Base-by-base conservation (phyloP, 2,888 invertebrate genomes). In the Philhelius pedissequus region DNA sequence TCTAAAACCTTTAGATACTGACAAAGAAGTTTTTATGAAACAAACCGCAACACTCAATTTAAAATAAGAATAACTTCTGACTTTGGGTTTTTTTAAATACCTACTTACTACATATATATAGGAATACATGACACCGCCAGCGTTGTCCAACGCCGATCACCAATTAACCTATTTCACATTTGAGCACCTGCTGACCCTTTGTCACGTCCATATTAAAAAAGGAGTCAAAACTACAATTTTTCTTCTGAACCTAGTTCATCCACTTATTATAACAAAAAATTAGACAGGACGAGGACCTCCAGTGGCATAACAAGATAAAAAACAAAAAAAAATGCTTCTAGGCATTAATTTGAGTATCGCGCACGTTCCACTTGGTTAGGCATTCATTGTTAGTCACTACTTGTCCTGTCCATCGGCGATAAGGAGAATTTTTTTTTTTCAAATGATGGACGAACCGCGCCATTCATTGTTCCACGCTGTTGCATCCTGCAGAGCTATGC, bases 131-230 rank as follows among this genome's bases (percentile, higher is more conserved):
- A n/a, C n/a, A n/a, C n/a, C n/a, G n/a, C n/a, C 9, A 66, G 38
- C 56, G n/a, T 32, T 58, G 52, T 43, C 71, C 48, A 38, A 48
- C 70, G 64, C 50, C 60, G 15, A 66, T 32, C 80, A 71, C 80
- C 80, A 84, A 80, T 84, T 84, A 84, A 68, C 84, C 84, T 80
- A 80, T 84, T 84, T 80, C 70, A 70, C 64, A 71, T 71, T 75
- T 58, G 62, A 71, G 75, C 84, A 84, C 84, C 80, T 84, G 84
- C 84, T 70, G 66, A 79, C 43, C 70, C 58, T 66, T 54, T 78
- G 74, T 79, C 66, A 64, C 54, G 38, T n/a, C 48, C 48, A 27
- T 25, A 73, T 27, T 20, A 2, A 70, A 58, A 66, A 66, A 76
- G 30, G 56, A 74, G 56, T 68, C 69, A 52, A 32, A 76, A 64